Base-by-base conservation (phyloP, 2,113 vertebrate species). In the Cranoglanis bouderius region DNA sequence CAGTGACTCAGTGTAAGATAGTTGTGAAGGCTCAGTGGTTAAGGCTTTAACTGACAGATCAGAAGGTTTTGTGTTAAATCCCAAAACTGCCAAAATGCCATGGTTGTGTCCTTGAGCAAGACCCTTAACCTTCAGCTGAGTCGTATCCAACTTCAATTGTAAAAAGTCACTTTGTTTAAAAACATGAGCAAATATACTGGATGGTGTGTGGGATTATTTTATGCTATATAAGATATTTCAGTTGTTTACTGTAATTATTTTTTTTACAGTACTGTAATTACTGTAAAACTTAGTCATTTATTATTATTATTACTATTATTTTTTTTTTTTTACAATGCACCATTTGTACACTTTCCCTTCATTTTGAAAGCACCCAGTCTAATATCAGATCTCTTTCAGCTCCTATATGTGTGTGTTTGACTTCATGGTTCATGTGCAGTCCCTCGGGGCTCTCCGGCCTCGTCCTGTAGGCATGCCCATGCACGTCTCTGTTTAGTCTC, bases 401-500 rank as follows among this genome's bases (percentile, higher is more conserved):
- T 38, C 74, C 63, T 89, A 10, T 40, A 38, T 83, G 80, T 38
- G 21, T 26, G 81, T 7, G 81, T 80, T n/a, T 9, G 85, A 63
- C 85, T 84, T 89, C 49, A 40, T 29, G 75, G 72, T 61, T 65
- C 53, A 85, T 35, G 78, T 57, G 57, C 77, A 81, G 82, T 85
- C 88, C 85, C 88, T 67, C 75, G 72, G 84, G 84, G 35, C 81
- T 26, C 55, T 83, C 84, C 65, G 55, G 84, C 82, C 75, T 83
- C 65, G 67, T 91, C 90, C 83, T 88, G 57, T 57, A 70, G 88
- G 85, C 83, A 82, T 82, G 90, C 82, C 84, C 46, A 46, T 26
- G 84, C 86, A 85, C 55, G 67, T 70, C n/a, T 91, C 38, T 91
- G 84, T 89, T 86, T 87, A 89, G 88, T 90, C 87, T 87, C 74